Evolutionary conservation across 2,797 vertebrate species (phyloP).

Genomic region (Bradypus variegatus): DNA sequence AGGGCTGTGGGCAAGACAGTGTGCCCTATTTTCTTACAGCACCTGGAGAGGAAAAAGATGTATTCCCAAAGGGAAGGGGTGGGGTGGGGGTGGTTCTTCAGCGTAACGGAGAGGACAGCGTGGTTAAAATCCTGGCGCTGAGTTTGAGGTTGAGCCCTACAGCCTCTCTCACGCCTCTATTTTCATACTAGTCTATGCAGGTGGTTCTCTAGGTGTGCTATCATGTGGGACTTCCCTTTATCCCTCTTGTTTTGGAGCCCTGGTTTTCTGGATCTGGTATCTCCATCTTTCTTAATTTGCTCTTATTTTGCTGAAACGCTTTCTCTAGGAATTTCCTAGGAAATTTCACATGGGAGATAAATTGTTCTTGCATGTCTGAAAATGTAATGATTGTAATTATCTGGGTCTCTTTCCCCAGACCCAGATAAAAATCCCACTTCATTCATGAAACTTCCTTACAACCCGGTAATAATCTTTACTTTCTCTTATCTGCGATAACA

Average conservation of each 20-base stretch:
- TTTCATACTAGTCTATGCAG: neutral
- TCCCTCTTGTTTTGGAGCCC: neutral
- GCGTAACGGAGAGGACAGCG: no score
- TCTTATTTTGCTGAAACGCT: neutral
- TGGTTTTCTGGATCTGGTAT: neutral
- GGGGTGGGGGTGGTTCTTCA: neutral
- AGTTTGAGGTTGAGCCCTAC: neutral
- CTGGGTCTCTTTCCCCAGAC: neutral
- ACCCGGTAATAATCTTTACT: neutral
- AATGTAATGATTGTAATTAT: neutral
- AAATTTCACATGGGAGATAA: neutral
- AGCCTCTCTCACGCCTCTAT: neutral
- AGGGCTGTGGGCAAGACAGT: neutral
- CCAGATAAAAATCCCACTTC: neutral
- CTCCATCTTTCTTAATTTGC: slow-evolving; percentile 2
- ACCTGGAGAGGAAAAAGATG: fast-evolving
- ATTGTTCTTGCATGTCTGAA: neutral
- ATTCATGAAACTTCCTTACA: neutral
- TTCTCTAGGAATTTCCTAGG: slow-evolving; percentile 7
- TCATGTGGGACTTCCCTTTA: neutral
- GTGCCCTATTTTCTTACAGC: neutral
- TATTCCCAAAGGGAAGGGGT: neutral
- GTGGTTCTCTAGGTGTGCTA: neutral
- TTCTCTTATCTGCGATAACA: neutral
- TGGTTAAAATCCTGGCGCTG: neutral